Percentiles rank a stretch among this genome's conserved stretches.
phyloP scores from a whole-genome alignment of 2,888 invertebrate genomes.

The Nesidiocoris tenuis region DNA sequence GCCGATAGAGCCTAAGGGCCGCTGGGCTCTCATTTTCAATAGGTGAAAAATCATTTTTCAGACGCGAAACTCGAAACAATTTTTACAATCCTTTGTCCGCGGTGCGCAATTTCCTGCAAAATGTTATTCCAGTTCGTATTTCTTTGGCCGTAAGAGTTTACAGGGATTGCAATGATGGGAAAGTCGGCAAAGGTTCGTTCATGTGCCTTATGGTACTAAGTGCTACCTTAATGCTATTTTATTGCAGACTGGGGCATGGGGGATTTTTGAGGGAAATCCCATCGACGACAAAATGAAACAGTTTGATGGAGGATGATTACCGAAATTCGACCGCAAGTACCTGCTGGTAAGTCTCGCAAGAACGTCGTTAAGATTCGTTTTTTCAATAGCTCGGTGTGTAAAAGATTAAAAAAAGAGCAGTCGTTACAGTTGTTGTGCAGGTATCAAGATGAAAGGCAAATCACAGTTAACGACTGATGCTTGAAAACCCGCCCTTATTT shows the following conservation, averaged over 20 bases:
- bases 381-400: neutral
- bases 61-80: neutral
- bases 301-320: neutral
- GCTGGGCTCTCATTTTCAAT: neutral
- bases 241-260: too few species aligned
- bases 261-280: too few species aligned
- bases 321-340: neutral
- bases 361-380: neutral
- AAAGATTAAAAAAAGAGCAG: neutral
- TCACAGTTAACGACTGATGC: slow-evolving; percentile 30
- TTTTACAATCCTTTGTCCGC: too few species aligned
- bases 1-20: neutral
- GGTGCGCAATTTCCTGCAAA: too few species aligned
- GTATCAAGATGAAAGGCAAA: slow-evolving; percentile 35
- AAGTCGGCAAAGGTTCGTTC: too few species aligned
- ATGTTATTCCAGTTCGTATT: too few species aligned
- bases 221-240: too few species aligned
- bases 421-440: neutral
- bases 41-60: neutral
- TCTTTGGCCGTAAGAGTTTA: too few species aligned
- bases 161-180: too few species aligned
- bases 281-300: too few species aligned
- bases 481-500: neutral
- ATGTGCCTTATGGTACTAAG: too few species aligned
- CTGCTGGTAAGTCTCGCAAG: neutral